phyloP scores from a whole-genome alignment of 2,888 invertebrate genomes.

The Patella caerulea region DNA sequence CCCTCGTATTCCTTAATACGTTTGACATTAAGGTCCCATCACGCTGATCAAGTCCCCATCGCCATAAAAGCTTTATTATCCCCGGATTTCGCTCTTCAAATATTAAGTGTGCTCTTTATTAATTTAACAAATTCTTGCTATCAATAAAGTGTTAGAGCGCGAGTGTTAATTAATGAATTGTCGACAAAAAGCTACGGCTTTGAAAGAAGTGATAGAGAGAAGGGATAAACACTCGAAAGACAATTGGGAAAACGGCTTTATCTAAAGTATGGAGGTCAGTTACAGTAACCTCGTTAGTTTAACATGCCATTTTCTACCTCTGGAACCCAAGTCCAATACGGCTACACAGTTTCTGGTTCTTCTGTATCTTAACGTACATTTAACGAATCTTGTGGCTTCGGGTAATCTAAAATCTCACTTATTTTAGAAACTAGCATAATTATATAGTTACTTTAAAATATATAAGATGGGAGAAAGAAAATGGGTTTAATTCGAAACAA shows the following conservation, averaged over 20 bases:
- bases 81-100: slow-evolving; percentile 9
- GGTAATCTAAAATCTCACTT: too few relatives aligned
- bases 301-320: too few relatives aligned
- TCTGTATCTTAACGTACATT: too few relatives aligned
- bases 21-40: slow-evolving; percentile 10
- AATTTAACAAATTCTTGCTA: slow-evolving; percentile 5
- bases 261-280: too few relatives aligned
- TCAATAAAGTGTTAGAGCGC: not conserved
- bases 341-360: too few relatives aligned
- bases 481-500: too few relatives aligned
- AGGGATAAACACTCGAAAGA: slow-evolving; percentile 2
- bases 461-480: too few relatives aligned
- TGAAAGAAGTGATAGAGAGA: not conserved
- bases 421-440: too few relatives aligned
- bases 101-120: slow-evolving; percentile 11
- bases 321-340: too few relatives aligned
- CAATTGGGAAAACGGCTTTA: not conserved
- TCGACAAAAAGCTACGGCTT: not conserved
- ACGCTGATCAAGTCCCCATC: slow-evolving; percentile 5
- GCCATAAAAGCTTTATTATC: slow-evolving; percentile 10
- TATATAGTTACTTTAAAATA: too few relatives aligned
- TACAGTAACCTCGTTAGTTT: too few relatives aligned
- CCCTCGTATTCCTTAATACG: slow-evolving; percentile 1
- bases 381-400: too few relatives aligned
- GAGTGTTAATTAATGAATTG: slow-evolving; percentile 9